Evolutionary conservation across 2,113 vertebrate genomes (phyloP).

Genomic region (Neomonachus schauinslandi): DNA sequence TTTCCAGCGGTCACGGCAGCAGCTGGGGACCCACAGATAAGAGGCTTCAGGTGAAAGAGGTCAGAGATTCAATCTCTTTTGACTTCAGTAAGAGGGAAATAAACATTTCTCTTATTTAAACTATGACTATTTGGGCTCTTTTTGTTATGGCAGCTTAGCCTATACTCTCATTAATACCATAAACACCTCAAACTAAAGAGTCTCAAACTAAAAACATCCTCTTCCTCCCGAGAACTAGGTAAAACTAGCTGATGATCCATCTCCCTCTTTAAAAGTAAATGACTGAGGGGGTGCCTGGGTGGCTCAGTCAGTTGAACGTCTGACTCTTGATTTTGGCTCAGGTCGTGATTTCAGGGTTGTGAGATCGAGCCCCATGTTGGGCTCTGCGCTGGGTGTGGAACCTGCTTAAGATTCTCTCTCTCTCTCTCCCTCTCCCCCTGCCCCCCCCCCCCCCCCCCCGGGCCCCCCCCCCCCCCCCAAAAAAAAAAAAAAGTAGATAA

Average conservation of each 20-base stretch:
- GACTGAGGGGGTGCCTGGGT: background rate
- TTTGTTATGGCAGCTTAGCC: background rate
- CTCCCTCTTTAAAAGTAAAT: background rate
- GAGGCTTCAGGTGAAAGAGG: background rate
- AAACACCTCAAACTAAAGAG: background rate
- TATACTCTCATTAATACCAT: background rate
- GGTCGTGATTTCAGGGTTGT: background rate
- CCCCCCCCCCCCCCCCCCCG: background rate
- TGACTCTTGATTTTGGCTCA: background rate
- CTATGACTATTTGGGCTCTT: background rate
- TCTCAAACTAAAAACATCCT: background rate
- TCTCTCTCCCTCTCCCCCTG: background rate
- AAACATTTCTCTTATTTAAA: background rate
- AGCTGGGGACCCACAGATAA: background rate
- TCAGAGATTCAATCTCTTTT: background rate
- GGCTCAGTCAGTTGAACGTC: background rate
- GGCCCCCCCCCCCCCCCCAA: background rate
- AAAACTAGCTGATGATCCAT: background rate
- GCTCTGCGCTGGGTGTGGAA: background rate
- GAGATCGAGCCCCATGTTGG: background rate
- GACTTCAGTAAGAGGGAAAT: background rate
- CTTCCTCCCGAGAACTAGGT: background rate
- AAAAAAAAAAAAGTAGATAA: background rate
- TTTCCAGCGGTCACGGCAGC: background rate
- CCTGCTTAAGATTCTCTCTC: background rate